phyloP scores from a whole-genome alignment of 2,797 vertebrate species.

The Pteropus rufus region DNA sequence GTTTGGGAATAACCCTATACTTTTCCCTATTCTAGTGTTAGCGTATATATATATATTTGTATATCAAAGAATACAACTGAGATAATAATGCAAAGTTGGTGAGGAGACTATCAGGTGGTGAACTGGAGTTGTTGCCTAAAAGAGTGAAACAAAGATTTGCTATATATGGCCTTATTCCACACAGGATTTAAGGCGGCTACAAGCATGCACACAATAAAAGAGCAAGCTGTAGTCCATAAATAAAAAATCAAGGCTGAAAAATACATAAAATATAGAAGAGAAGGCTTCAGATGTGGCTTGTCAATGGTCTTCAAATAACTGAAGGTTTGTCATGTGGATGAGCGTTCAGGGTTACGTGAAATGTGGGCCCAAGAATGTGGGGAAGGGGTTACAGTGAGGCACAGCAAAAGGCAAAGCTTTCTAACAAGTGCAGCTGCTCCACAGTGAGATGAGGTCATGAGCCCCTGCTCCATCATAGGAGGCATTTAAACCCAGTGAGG shows the following conservation, averaged over 20 bases:
- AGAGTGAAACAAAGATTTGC: conserved; percentile 37
- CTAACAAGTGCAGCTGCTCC: neutral
- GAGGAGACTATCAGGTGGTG: neutral
- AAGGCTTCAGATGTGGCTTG: conserved; percentile 16
- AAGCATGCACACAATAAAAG: conserved; percentile 32
- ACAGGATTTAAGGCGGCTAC: conserved; percentile 11
- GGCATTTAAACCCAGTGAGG: neutral
- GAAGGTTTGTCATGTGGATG: neutral
- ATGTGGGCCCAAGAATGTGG: neutral
- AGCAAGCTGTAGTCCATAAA: conserved; percentile 26
- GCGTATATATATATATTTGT: neutral
- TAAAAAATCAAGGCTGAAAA: conserved; percentile 50
- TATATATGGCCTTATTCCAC: neutral
- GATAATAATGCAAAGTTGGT: neutral
- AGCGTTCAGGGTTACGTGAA: neutral
- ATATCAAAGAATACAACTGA: neutral
- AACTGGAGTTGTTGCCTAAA: conserved; percentile 11
- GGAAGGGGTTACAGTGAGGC: neutral
- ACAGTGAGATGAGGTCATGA: neutral
- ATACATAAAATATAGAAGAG: conserved; percentile 40
- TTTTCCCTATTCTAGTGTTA: neutral
- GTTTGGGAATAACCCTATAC: neutral
- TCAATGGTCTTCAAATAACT: conserved; percentile 16
- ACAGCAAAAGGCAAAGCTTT: neutral
- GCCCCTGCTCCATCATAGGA: neutral